Percentiles rank a stretch among this genome's conserved stretches.
These are phyloP conservation scores for Euplagia quadripunctaria DNA, from an alignment of 2,888 invertebrate species.

Conservation along the genomic window DNA sequence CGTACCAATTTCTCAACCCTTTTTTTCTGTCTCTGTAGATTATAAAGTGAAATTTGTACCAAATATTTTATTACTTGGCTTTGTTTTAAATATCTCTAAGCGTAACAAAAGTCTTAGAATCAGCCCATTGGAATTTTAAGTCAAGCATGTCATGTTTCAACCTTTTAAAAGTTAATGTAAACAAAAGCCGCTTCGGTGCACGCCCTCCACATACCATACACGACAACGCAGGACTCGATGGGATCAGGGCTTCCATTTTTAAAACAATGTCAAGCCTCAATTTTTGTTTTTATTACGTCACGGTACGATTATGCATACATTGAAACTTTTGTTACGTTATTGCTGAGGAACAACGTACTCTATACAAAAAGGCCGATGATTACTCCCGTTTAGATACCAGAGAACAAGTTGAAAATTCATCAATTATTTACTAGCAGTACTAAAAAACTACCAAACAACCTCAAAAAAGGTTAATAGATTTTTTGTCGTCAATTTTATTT, in stretches of 20 bases:
- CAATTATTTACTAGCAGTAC: background rate
- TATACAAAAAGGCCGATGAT: slow-evolving; percentile 3
- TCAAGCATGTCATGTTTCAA: slow-evolving; percentile 27
- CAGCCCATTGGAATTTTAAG: slow-evolving; percentile 35
- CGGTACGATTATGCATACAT: slow-evolving; percentile 47
- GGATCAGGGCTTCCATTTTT: slow-evolving; percentile 36
- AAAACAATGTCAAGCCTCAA: slow-evolving; percentile 47
- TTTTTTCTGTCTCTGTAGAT: too few relatives aligned
- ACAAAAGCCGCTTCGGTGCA: slow-evolving; percentile 31
- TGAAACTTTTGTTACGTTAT: slow-evolving; percentile 4
- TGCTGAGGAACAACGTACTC: background rate
- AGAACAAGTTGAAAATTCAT: slow-evolving; percentile 37
- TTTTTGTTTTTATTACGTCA: slow-evolving; percentile 47
- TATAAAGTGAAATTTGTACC: too few relatives aligned
- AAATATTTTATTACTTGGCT: too few relatives aligned
- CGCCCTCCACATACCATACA: slow-evolving; percentile 38
- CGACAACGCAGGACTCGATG: slow-evolving; percentile 19
- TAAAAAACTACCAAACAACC: slow-evolving; percentile 12
- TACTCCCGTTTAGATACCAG: slow-evolving; percentile 41
- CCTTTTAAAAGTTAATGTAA: slow-evolving; percentile 37
- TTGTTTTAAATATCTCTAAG: background rate
- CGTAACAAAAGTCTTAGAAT: slow-evolving; percentile 18
- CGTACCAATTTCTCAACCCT: too few relatives aligned
- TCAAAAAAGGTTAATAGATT: slow-evolving; percentile 36
- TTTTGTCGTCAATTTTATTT: slow-evolving; percentile 31